These are phyloP conservation scores for Dicycla oo DNA, from an alignment of 2,888 invertebrate genomes.

Conservation along the genomic window DNA sequence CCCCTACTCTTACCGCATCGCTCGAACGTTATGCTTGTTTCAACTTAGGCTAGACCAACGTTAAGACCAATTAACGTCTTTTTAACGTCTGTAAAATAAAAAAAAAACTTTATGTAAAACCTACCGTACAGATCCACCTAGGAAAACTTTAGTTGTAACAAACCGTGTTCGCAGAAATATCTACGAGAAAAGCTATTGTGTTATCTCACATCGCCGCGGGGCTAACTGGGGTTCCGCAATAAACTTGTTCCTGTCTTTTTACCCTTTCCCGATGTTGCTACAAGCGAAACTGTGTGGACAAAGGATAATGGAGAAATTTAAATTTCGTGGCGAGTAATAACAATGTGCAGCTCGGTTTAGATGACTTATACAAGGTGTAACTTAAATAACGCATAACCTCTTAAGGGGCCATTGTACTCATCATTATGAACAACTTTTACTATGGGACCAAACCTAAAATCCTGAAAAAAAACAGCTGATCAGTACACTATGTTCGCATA, in stretches of 20 bases:
- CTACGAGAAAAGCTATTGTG: slow-evolving; percentile 41
- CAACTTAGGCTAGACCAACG: not conserved
- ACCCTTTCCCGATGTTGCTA: slow-evolving; percentile 13
- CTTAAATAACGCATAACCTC: too few species aligned
- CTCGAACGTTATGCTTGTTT: not conserved
- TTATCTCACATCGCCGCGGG: slow-evolving; percentile 44
- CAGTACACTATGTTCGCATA: too few species aligned
- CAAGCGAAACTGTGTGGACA: slow-evolving; percentile 43
- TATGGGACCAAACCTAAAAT: too few species aligned
- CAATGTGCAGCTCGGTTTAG: slow-evolving; percentile 32
- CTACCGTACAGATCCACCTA: not conserved
- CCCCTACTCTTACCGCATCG: too few species aligned
- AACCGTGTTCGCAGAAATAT: slow-evolving; percentile 29
- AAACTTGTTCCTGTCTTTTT: slow-evolving; percentile 49
- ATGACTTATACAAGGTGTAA: too few species aligned
- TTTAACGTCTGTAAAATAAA: not conserved
- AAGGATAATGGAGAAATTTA: slow-evolving; percentile 52
- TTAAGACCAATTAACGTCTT: not conserved
- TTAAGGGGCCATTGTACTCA: too few species aligned
- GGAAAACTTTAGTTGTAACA: slow-evolving; percentile 24
- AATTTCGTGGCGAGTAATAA: slow-evolving; percentile 29
- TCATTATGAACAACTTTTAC: too few species aligned
- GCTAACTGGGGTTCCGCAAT: slow-evolving; percentile 48
- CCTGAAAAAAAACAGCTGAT: too few species aligned
- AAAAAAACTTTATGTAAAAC: not conserved